Base-by-base conservation (phyloP, 2,888 invertebrate genomes). In the Tetanocera ferruginea region DNA sequence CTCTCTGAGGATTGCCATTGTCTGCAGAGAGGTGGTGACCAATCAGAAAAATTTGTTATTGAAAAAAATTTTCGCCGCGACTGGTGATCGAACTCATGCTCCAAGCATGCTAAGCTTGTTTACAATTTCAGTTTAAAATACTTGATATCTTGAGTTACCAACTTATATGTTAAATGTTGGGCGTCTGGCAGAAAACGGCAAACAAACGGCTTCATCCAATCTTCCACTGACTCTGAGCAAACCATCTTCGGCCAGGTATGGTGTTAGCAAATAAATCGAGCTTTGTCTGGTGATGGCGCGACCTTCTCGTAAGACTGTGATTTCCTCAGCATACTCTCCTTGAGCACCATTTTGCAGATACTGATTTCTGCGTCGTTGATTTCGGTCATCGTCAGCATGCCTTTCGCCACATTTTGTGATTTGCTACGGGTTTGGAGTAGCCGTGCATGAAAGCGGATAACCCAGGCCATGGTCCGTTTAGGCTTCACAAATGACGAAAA, bases 131-230 rank as follows among this genome's bases (percentile, higher is more conserved):
- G n/a, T n/a, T n/a, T n/a, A n/a, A n/a, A n/a, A n/a, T n/a, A n/a
- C n/a, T n/a, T n/a, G n/a, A n/a, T n/a, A n/a, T n/a, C n/a, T n/a
- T n/a, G n/a, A n/a, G n/a, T n/a, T n/a, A n/a, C n/a, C n/a, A n/a
- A n/a, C n/a, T n/a, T n/a, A n/a, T n/a, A n/a, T n/a, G n/a, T n/a
- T n/a, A n/a, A 76, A 49, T 28, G 79, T 80, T 1, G 79, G 79
- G 8, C 78, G 78, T 43, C 80, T 67, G 11, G 60, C 55, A n/a
- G 55, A 60, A 25, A 52, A 6, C 8, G 79, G 78, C 17, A 81
- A 28, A 57, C n/a, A 76, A 5, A 11, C 9, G 19, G 78, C 77
- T 55, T 78, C 78, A 25, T 80, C 80, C 14, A 80, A n/a, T 0
- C 78, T 28, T 17, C 78, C 79, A 37, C 75, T 43, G 14, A 79